Conservation (phyloP, 1,140 invertebrate species). For the Trichonephila clavata region DNA sequence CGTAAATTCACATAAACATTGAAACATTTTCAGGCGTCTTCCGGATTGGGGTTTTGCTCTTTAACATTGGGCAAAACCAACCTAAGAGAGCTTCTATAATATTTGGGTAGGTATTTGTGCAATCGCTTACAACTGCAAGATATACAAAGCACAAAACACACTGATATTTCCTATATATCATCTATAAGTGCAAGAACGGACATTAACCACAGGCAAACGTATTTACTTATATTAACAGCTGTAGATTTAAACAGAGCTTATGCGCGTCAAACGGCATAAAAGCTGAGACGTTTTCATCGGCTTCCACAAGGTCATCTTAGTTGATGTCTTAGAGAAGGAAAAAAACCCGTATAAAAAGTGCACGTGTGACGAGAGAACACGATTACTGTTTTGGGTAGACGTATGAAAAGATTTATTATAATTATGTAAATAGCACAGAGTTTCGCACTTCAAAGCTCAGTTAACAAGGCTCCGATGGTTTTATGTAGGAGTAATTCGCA, state of each 20-base stretch:
- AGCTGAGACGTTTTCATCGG: slow-evolving; percentile 29
- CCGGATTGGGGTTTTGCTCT: no score
- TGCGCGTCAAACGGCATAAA: slow-evolving; percentile 29
- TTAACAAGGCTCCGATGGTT: slow-evolving; percentile 1
- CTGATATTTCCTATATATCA: background rate
- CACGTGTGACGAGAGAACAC: slow-evolving; percentile 7
- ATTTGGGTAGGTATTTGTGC: background rate
- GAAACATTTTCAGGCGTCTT: no score
- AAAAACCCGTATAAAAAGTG: no score
- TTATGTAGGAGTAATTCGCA: background rate
- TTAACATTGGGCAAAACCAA: no score
- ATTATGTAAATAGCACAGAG: background rate
- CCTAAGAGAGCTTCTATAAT: background rate
- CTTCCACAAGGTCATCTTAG: slow-evolving; percentile 9
- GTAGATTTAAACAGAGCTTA: background rate
- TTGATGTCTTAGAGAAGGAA: background rate
- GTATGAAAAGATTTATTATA: slow-evolving; percentile 16
- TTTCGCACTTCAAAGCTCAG: slow-evolving; percentile 14
- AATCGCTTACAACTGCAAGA: background rate
- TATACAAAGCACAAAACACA: background rate
- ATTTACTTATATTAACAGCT: slow-evolving; percentile 47
- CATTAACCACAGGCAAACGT: background rate
- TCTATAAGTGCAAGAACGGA: slow-evolving; percentile 7
- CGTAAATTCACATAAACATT: no score
- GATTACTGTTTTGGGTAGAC: slow-evolving; percentile 26